Conservation (phyloP, 2,113 vertebrate species). For the Thamnophis sirtalis region DNA sequence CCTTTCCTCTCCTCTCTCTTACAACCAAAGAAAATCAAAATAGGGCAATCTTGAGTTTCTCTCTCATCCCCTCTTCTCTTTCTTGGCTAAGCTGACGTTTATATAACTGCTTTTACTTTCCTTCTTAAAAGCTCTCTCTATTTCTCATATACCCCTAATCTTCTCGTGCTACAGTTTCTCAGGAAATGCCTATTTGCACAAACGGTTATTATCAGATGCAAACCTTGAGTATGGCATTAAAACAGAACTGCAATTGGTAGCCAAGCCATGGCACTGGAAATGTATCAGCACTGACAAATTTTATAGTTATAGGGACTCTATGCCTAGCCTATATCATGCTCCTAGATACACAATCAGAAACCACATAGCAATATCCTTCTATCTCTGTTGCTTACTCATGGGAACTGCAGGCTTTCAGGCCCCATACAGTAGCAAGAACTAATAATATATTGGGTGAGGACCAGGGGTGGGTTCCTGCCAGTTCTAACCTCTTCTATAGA, state of each 20-base stretch:
- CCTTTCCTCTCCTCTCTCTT: background rate
- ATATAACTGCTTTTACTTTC: background rate
- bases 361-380: background rate
- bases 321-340: background rate
- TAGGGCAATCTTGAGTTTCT: background rate
- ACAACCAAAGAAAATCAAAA: background rate
- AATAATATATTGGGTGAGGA: background rate
- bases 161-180: slow-evolving; percentile 7
- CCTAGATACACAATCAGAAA: background rate
- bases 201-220: background rate
- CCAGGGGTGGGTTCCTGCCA: no score
- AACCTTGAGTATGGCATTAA: background rate
- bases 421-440: background rate
- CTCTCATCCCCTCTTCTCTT: background rate
- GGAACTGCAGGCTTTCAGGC: background rate
- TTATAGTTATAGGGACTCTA: background rate
- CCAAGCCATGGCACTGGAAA: no score
- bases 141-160: background rate
- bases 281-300: background rate
- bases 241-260: background rate
- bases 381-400: background rate
- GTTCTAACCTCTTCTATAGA: no score
- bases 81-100: background rate
- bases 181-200: background rate
- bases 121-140: background rate